Evolutionary conservation across 2,888 invertebrate species (phyloP).

Genomic region (Melanostoma mellinum): DNA sequence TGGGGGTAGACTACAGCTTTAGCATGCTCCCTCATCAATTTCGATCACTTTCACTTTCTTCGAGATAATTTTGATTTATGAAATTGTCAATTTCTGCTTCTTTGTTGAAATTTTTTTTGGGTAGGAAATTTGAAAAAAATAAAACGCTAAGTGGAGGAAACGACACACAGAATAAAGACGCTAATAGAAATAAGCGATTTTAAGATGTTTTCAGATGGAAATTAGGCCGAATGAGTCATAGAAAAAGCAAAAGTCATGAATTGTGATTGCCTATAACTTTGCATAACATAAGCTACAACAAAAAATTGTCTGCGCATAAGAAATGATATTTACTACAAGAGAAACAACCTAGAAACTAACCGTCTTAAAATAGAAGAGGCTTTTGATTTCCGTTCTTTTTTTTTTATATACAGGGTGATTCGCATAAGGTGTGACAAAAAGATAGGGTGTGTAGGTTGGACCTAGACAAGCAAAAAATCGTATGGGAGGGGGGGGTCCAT

Average conservation of each 20-base stretch:
- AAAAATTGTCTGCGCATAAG: constrained; percentile 18
- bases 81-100: neutral
- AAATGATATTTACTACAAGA: constrained; percentile 6
- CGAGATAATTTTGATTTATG: neutral
- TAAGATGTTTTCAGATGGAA: constrained; percentile 1
- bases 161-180: constrained; percentile 21
- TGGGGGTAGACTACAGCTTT: constrained; percentile 21
- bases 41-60: constrained; percentile 45
- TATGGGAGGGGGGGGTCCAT: too few species aligned
- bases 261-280: too few species aligned
- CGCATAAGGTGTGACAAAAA: too few species aligned
- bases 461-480: too few species aligned
- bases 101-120: constrained; percentile 33
- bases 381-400: constrained; percentile 31
- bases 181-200: neutral
- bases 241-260: neutral
- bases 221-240: constrained; percentile 26
- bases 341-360: neutral
- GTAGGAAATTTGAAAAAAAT: constrained; percentile 26
- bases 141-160: neutral
- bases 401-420: too few species aligned
- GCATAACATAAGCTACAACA: too few species aligned
- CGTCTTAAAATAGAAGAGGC: constrained; percentile 11
- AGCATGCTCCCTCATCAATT: constrained; percentile 55
- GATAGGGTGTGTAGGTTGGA: too few species aligned